Evolutionary conservation across 2,888 invertebrate species (phyloP).

Genomic region (Meloe dianella): DNA sequence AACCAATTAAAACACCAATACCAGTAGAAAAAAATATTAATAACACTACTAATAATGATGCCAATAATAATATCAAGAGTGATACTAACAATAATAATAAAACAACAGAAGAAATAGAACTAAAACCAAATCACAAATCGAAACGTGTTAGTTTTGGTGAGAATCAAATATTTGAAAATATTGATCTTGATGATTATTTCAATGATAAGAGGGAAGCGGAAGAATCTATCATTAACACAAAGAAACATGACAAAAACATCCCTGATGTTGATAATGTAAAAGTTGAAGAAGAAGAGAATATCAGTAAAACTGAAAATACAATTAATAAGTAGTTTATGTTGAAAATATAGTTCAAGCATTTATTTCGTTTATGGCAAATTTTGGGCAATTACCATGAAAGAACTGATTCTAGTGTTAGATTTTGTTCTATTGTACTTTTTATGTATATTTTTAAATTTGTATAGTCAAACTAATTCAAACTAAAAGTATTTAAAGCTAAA

Average conservation of each 20-base stretch:
- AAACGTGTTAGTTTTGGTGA: constrained; percentile 59
- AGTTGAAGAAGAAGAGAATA: not conserved
- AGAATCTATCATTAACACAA: not conserved
- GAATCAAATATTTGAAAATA: constrained; percentile 55
- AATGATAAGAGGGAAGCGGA: constrained; percentile 25
- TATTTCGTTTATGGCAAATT: not conserved
- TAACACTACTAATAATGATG: not conserved
- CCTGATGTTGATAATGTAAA: not conserved
- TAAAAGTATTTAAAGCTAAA: not conserved
- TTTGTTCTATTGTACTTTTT: not conserved
- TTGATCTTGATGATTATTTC: constrained; percentile 47
- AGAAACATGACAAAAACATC: not conserved
- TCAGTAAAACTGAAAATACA: not conserved
- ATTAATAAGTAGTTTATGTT: constrained; percentile 4
- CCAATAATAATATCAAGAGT: constrained; percentile 26
- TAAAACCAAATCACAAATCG: constrained; percentile 32
- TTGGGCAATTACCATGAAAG: not conserved
- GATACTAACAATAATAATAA: constrained; percentile 27
- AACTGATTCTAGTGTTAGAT: constrained; percentile 9
- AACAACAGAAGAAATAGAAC: constrained; percentile 23
- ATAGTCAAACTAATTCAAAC: not conserved
- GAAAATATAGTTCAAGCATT: not conserved
- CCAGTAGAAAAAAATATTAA: not conserved
- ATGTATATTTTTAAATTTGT: constrained; percentile 12
- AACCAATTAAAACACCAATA: not conserved